A percentile compares a stretch with the other conserved stretches of the same genome.
Conservation (phyloP, 2,797 vertebrate species). For the Sebastes taczanowskii region DNA sequence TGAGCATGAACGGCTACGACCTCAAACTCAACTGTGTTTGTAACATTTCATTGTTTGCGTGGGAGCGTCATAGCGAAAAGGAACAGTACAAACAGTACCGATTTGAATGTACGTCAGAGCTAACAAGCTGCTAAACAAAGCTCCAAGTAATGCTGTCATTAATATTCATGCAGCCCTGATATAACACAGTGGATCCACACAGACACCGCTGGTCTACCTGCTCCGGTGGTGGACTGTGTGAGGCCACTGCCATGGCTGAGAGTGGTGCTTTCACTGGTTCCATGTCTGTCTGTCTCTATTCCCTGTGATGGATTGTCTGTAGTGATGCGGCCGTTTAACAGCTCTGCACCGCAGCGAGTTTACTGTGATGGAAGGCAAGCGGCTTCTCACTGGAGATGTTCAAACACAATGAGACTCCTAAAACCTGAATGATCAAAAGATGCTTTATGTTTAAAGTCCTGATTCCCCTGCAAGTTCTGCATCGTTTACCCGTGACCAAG, state of each 20-base stretch:
- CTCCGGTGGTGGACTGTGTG: background rate
- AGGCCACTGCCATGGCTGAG: background rate
- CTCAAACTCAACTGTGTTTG: background rate
- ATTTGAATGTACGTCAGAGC: constrained; percentile 18
- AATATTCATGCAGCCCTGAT: constrained; percentile 45
- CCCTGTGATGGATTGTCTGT: constrained; percentile 44
- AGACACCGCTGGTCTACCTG: background rate
- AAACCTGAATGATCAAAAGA: constrained; percentile 26
- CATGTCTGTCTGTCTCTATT: constrained; percentile 22
- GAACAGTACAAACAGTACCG: constrained; percentile 29
- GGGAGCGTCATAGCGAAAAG: constrained; percentile 1
- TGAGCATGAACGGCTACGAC: background rate
- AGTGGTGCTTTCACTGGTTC: constrained; percentile 3
- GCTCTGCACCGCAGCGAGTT: constrained; percentile 21
- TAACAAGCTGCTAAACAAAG: constrained; percentile 47
- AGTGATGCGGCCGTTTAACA: constrained; percentile 25
- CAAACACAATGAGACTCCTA: constrained; percentile 20
- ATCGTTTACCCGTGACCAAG: background rate
- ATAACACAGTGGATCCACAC: background rate
- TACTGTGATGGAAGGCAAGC: constrained; percentile 37
- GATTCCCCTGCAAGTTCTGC: background rate
- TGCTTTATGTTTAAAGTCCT: background rate
- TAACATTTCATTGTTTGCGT: background rate
- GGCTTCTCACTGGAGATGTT: constrained; percentile 23
- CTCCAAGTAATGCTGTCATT: constrained; percentile 21